These are phyloP conservation scores for Protaetia brevitarsis DNA, from an alignment of 1,140 invertebrate species.

Conservation along the genomic window DNA sequence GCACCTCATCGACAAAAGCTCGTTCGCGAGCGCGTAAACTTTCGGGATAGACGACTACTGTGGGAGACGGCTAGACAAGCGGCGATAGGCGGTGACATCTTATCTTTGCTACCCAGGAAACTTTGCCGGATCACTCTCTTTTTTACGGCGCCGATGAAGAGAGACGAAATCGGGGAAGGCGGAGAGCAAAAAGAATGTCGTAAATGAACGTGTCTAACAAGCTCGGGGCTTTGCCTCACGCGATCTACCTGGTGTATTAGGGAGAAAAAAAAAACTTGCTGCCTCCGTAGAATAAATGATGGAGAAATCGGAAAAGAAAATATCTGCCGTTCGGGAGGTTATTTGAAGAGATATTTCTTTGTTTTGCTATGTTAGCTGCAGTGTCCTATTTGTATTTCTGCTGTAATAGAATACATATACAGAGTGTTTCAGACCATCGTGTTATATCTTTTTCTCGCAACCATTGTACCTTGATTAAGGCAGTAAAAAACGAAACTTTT, in stretches of 20 bases:
- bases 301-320: background rate
- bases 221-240: background rate
- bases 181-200: background rate
- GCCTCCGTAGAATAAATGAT: background rate
- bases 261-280: background rate
- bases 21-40: background rate
- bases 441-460: too few species aligned
- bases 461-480: too few species aligned
- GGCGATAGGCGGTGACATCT: background rate
- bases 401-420: too few species aligned
- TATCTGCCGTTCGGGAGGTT: background rate
- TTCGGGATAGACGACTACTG: background rate
- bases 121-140: background rate
- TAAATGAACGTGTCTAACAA: constrained; percentile 7
- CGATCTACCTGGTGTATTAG: background rate
- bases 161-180: constrained; percentile 1
- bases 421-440: too few species aligned
- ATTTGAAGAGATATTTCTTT: background rate
- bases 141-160: background rate
- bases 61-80: too few species aligned
- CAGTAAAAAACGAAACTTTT: too few species aligned
- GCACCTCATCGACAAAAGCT: constrained; percentile 1
- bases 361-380: background rate
- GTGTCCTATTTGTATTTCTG: background rate
- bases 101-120: background rate